phyloP scores from a whole-genome alignment of 2,888 invertebrate genomes.

The Andrena bicolor region DNA sequence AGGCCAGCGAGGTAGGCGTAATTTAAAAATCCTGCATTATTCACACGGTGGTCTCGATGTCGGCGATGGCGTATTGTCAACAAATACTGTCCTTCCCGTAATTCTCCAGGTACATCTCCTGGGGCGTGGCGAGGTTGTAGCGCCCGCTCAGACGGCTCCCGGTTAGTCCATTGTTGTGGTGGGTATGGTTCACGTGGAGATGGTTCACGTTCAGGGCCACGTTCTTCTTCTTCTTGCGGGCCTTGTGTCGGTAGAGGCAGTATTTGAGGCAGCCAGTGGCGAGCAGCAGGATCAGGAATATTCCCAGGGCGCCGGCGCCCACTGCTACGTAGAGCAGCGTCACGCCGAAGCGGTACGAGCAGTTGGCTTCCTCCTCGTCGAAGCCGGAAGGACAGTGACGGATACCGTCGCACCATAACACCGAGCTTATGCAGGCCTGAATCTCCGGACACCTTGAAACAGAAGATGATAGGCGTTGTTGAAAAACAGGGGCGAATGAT shows the following conservation, averaged over 20 bases:
- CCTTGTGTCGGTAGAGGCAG: conserved; percentile 86
- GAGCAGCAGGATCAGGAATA: conserved; percentile 87
- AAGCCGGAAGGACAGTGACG: conserved; percentile 93
- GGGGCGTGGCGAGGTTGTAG: conserved; percentile 78
- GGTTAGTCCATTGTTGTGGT: conserved; percentile 87
- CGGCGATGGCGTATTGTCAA: conserved; percentile 87
- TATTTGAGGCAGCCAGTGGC: conserved; percentile 88
- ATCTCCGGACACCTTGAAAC: conserved; percentile 90
- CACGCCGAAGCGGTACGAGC: conserved; percentile 89
- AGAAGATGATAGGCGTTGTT: background rate
- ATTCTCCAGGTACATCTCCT: conserved; percentile 82
- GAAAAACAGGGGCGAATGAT: background rate
- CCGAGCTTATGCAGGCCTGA: conserved; percentile 92
- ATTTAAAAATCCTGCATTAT: conserved; percentile 73
- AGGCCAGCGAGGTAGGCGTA: conserved; percentile 73
- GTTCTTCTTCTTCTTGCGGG: conserved; percentile 87
- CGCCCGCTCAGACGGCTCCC: conserved; percentile 78
- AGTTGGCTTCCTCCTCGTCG: conserved; percentile 92
- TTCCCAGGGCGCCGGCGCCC: conserved; percentile 88
- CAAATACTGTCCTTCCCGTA: conserved; percentile 90
- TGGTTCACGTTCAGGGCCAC: conserved; percentile 87
- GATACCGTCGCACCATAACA: conserved; percentile 93
- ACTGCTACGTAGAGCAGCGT: conserved; percentile 89
- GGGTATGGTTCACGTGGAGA: conserved; percentile 87
- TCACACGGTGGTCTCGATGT: conserved; percentile 84